Base-by-base conservation (phyloP, 2,797 vertebrate genomes). In the Danio aesculapii region DNA sequence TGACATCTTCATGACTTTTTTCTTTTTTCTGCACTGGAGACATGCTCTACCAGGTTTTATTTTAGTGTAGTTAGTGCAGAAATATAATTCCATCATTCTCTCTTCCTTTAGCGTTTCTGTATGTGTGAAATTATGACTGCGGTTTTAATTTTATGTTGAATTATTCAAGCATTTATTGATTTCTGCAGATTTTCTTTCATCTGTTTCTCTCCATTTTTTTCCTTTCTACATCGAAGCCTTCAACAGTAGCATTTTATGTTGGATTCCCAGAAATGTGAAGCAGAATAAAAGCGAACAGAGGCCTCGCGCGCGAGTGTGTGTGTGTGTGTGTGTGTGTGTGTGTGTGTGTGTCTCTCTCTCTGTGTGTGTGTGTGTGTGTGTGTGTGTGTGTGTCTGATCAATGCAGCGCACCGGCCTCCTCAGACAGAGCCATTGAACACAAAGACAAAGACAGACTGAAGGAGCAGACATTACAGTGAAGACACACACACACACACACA, bases 401-500 rank as follows among this genome's bases (percentile, higher is more conserved):
- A 62, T 84, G 81, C 83, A 61, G 80, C 74, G 52, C 59, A 30
- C 75, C 12, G 9, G 52, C 71, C 73, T 30, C 76, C 83, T 85
- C 74, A 86, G 77, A 62, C 75, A 84, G 81, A 63, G 75, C 76
- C 62, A 68, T 83, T 79, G 82, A 84, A 69, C 77, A 19, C 17
- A 5, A 64, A 75, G 75, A 86, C 84, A 86, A 68, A 79, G 78
- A 75, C 17, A 71, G 64, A 57, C 75, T 69, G 59, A 63, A 79
- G 84, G 68, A 69, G 81, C 84, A 75, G 79, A 81, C 73, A 70
- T 77, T 77, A 79, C 81, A 53, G 47, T 76, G 79, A 82, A 75
- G 66, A 74, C 67, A 30, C 30, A 30, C 85, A 86, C 84, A 84
- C 81, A 82, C 64, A 84, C 30, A 30, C 30, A 30, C 30, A 61